phyloP scores from a whole-genome alignment of 2,113 vertebrate species.

The Nothocercus nigrocapillus region DNA sequence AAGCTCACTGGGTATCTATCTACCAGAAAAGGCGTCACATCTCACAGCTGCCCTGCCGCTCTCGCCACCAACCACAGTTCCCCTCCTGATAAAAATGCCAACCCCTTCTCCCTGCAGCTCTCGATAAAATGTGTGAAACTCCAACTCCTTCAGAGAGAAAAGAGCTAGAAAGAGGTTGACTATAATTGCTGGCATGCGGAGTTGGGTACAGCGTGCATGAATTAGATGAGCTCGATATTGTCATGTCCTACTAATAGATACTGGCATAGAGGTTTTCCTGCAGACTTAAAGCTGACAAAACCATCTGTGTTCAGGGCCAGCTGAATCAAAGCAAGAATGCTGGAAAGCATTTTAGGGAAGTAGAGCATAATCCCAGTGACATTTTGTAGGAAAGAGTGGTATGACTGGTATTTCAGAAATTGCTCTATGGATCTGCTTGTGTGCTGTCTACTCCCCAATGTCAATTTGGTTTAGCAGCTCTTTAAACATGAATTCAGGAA shows the following conservation, averaged over 20 bases:
- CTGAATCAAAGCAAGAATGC: neutral
- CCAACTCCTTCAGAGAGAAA: neutral
- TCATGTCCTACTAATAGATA: neutral
- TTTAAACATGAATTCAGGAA: neutral
- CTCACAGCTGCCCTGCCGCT: no score
- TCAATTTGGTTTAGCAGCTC: neutral
- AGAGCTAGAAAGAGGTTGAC: no score
- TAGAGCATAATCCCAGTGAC: neutral
- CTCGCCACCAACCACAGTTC: neutral
- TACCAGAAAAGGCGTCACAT: neutral
- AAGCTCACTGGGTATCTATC: neutral
- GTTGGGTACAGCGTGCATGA: neutral
- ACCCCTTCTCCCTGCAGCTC: neutral
- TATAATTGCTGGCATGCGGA: no score
- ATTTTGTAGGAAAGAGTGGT: neutral
- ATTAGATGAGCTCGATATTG: neutral
- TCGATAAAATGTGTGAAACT: neutral
- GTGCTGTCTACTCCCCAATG: neutral
- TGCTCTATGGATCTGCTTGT: neutral
- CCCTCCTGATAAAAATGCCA: neutral
- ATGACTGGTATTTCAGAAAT: accelerated
- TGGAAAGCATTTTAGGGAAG: neutral
- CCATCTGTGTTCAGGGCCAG: neutral
- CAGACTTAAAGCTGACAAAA: neutral
- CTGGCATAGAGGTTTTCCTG: neutral